Conservation (phyloP, 2,888 invertebrate species). For the Lithophane socia region DNA sequence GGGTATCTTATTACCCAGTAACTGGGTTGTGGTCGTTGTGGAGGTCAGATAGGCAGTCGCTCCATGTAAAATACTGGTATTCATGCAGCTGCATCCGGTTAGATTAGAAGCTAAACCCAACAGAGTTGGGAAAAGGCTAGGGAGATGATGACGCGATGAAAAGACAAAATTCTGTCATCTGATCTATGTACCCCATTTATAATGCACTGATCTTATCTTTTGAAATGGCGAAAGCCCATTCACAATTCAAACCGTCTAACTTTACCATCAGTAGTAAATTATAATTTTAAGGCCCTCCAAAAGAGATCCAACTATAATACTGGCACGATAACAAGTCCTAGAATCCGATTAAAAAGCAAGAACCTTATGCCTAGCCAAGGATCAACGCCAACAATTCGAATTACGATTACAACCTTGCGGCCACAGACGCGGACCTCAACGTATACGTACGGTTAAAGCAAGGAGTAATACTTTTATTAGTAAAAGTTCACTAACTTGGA, state of each 20-base stretch:
- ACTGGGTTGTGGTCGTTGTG: too few relatives aligned
- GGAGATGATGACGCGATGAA: neutral
- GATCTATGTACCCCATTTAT: neutral
- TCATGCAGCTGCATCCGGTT: too few relatives aligned
- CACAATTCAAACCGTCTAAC: neutral
- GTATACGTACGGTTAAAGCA: neutral
- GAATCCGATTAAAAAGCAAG: neutral
- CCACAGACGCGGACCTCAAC: too few relatives aligned
- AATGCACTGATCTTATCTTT: neutral
- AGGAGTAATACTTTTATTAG: slow-evolving; percentile 36
- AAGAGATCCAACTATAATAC: neutral
- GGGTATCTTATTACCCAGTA: too few relatives aligned
- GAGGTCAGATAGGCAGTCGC: too few relatives aligned
- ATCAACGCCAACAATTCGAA: neutral
- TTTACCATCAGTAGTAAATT: neutral
- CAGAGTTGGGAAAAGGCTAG: too few relatives aligned
- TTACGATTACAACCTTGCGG: neutral
- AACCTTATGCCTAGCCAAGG: neutral
- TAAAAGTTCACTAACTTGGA: slow-evolving; percentile 45
- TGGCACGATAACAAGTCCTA: neutral
- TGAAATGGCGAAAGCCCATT: neutral
- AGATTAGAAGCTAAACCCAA: too few relatives aligned
- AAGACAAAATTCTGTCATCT: neutral
- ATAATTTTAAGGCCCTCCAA: neutral
- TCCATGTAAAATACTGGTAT: too few relatives aligned